These are phyloP conservation scores for Lucifuga dentata DNA, from an alignment of 2,113 vertebrate species.

Conservation along the genomic window DNA sequence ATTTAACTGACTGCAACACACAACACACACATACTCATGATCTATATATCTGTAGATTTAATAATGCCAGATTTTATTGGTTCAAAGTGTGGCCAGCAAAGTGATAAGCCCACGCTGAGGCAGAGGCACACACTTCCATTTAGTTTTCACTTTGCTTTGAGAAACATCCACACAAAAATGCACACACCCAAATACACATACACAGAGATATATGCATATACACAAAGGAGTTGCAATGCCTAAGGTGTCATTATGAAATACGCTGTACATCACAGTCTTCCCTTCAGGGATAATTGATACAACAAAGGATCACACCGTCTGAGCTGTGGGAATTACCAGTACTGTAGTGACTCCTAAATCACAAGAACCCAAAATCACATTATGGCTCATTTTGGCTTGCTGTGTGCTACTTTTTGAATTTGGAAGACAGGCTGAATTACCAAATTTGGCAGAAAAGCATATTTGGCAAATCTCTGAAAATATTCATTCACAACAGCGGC, in stretches of 20 bases:
- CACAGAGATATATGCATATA: conserved; percentile 1
- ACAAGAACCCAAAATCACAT: conserved; percentile 34
- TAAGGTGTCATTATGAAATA: conserved; percentile 56
- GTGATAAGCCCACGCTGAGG: too few species aligned
- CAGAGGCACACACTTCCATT: too few species aligned
- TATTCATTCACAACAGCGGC: too few species aligned
- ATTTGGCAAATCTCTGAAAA: too few species aligned
- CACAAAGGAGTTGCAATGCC: conserved; percentile 40
- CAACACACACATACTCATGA: too few species aligned
- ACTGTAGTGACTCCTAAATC: conserved; percentile 52
- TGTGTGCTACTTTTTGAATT: conserved; percentile 20
- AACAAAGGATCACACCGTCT: conserved; percentile 52
- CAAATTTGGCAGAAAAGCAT: too few species aligned
- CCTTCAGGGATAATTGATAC: conserved; percentile 65
- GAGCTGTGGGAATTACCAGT: conserved; percentile 45
- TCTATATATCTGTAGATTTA: too few species aligned
- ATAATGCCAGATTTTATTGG: too few species aligned
- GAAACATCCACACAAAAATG: conserved; percentile 12
- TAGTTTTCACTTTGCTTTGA: too few species aligned
- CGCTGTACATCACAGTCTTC: conserved; percentile 61
- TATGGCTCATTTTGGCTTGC: conserved; percentile 19
- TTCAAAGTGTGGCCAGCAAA: too few species aligned
- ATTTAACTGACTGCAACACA: too few species aligned
- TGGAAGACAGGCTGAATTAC: conserved; percentile 12
- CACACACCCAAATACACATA: conserved; percentile 5